Conservation (phyloP, 2,797 vertebrate species). For the Eulemur rubriventer region DNA sequence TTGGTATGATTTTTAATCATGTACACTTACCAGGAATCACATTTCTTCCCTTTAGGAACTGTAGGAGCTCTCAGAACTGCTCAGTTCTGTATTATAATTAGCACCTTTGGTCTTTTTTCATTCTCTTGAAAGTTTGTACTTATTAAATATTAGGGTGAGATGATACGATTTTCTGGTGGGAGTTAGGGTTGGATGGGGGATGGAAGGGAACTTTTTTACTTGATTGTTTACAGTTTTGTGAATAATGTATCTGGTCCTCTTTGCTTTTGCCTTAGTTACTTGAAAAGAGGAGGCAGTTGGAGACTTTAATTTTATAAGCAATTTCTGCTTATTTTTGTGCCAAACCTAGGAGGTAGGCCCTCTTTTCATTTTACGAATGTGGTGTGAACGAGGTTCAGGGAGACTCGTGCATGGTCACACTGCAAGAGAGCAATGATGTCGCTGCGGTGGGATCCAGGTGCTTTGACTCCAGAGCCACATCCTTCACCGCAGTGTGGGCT, state of each 20-base stretch:
- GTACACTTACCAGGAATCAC: neutral
- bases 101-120: neutral
- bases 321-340: neutral
- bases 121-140: neutral
- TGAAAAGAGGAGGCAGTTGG: neutral
- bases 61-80: neutral
- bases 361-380: neutral
- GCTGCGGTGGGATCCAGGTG: neutral
- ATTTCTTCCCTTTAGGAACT: neutral
- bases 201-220: neutral
- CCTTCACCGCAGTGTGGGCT: neutral
- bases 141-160: neutral
- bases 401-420: neutral
- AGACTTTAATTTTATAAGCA: neutral
- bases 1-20: neutral
- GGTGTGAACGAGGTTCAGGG: neutral
- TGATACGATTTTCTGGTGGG: neutral
- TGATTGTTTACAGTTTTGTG: neutral
- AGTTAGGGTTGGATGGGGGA: neutral
- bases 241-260: neutral
- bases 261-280: neutral
- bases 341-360: neutral
- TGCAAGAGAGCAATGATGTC: neutral
- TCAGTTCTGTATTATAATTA: neutral
- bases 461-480: neutral